Percentiles rank a stretch among this genome's conserved stretches.
Conservation (phyloP, 2,888 invertebrate genomes). For the Ectemnius cavifrons region DNA sequence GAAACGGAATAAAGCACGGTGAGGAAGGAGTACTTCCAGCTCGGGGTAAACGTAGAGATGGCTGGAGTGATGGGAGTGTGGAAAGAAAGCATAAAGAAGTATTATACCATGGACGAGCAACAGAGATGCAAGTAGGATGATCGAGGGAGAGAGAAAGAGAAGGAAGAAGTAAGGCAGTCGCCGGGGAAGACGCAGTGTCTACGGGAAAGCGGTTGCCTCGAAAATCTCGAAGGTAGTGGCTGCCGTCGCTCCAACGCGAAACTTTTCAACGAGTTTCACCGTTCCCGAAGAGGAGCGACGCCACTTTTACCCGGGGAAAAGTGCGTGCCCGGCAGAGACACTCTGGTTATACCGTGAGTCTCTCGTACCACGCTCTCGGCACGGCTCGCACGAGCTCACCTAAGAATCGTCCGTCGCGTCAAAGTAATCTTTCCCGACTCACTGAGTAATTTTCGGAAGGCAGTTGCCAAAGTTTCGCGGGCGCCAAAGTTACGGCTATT, state of each 20-base stretch:
- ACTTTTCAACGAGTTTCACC: constrained; percentile 62
- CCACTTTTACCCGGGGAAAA: constrained; percentile 27
- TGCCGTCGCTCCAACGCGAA: constrained; percentile 37
- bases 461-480: constrained; percentile 30
- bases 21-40: too few relatives aligned
- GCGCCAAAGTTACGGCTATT: constrained; percentile 9
- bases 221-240: constrained; percentile 43
- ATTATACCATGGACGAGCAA: background rate
- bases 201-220: constrained; percentile 57
- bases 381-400: background rate
- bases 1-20: background rate
- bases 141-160: constrained; percentile 15
- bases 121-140: constrained; percentile 8
- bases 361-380: background rate
- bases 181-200: constrained; percentile 56
- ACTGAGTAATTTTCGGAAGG: constrained; percentile 43
- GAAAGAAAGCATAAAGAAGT: background rate
- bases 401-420: constrained; percentile 45
- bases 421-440: constrained; percentile 50
- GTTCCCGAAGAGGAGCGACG: constrained; percentile 33
- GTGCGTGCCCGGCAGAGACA: constrained; percentile 19
- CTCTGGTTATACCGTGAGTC: constrained; percentile 3
- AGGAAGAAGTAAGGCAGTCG: constrained; percentile 23
- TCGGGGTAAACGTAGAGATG: background rate
- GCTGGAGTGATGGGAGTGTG: background rate